Percentiles rank a stretch among this genome's conserved stretches.
Conservation (phyloP, 2,888 invertebrate species). For the Eupithecia subumbrata region DNA sequence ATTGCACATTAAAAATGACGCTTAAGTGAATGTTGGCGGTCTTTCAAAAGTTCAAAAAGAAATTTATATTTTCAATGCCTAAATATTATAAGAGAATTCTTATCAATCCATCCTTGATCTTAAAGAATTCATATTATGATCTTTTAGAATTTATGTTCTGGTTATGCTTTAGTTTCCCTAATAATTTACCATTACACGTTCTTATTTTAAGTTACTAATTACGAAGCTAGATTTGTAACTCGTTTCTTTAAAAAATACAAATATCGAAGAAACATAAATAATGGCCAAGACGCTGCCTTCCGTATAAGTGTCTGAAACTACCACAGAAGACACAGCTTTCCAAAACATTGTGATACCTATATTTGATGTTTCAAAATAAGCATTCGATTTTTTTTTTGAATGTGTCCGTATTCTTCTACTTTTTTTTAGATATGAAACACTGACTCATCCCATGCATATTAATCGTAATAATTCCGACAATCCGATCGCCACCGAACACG, state of each 20-base stretch:
- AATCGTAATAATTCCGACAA: neutral
- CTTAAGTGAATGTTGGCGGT: neutral
- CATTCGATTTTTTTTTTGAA: neutral
- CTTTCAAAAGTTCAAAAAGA: neutral
- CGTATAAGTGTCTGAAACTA: neutral
- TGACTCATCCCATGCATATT: neutral
- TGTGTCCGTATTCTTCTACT: neutral
- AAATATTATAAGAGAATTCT: too few species aligned
- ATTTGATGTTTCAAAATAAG: too few species aligned
- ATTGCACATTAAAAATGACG: neutral
- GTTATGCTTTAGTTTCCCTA: too few species aligned
- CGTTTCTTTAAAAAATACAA: neutral
- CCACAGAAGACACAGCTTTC: neutral
- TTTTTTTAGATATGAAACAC: neutral
- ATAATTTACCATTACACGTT: too few species aligned
- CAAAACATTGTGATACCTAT: neutral
- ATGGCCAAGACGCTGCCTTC: neutral
- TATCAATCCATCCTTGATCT: too few species aligned
- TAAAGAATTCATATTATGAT: too few species aligned
- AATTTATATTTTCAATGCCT: neutral
- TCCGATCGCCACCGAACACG: neutral
- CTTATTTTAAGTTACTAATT: too few species aligned
- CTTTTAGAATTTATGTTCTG: too few species aligned
- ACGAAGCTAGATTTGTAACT: neutral
- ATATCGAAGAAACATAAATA: neutral